These are phyloP conservation scores for Chloropsis cyanopogon DNA, from an alignment of 2,113 vertebrate genomes.

Conservation along the genomic window DNA sequence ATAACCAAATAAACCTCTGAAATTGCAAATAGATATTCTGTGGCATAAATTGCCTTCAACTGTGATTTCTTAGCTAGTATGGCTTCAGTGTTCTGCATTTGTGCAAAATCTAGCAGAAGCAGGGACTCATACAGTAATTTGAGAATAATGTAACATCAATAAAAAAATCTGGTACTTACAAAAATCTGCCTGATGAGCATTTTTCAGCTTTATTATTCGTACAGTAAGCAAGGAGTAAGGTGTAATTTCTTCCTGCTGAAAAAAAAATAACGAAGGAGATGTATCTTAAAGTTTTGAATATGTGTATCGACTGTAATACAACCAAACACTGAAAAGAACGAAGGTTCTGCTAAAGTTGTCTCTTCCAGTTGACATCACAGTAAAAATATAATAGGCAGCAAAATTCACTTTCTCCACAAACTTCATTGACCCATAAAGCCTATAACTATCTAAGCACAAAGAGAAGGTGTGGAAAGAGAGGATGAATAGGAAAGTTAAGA, in stretches of 20 bases:
- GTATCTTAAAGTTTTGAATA: neutral
- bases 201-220: slow-evolving; percentile 69
- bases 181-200: slow-evolving; percentile 64
- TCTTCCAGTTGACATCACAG: neutral
- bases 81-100: neutral
- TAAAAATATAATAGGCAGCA: neutral
- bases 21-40: neutral
- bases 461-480: neutral
- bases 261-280: neutral
- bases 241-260: slow-evolving; percentile 29
- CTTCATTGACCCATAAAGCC: neutral
- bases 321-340: neutral
- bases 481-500: neutral
- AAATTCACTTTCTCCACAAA: neutral
- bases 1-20: neutral
- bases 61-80: neutral
- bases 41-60: neutral
- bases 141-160: neutral
- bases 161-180: slow-evolving; percentile 66
- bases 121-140: neutral
- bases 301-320: neutral
- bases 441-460: neutral
- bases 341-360: neutral
- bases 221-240: slow-evolving; percentile 70
- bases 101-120: neutral